Conservation (phyloP, 1,140 invertebrate species). For the Laupala kohalensis region DNA sequence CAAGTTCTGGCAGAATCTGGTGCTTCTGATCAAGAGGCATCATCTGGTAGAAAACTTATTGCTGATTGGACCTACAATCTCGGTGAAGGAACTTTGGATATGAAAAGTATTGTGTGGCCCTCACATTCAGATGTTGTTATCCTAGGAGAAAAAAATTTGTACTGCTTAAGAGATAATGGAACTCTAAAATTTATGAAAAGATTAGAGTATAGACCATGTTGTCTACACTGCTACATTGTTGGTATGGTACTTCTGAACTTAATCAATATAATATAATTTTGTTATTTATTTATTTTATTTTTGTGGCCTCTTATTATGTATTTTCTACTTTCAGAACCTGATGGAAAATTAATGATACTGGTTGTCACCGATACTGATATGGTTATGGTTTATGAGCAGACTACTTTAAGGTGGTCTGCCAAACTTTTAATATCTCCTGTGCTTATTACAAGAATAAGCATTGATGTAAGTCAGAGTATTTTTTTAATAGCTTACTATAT, state of each 20-base stretch:
- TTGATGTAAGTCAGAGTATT: too few relatives aligned
- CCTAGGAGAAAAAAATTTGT: conserved; percentile 58
- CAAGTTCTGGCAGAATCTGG: conserved; percentile 44
- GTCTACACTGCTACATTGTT: conserved; percentile 22
- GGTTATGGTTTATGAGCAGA: conserved; percentile 63
- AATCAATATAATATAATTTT: neutral
- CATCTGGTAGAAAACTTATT: conserved; percentile 36
- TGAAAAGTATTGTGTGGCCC: conserved; percentile 40
- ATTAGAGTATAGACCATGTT: conserved; percentile 64
- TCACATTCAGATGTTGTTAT: conserved; percentile 47
- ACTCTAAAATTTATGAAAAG: conserved; percentile 62
- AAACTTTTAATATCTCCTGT: conserved; percentile 35
- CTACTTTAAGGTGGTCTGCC: conserved; percentile 71
- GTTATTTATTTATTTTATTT: neutral
- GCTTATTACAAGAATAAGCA: neutral
- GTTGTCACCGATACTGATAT: conserved; percentile 56
- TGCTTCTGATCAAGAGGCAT: conserved; percentile 32
- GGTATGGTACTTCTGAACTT: too few relatives aligned
- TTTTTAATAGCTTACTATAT: too few relatives aligned
- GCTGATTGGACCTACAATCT: conserved; percentile 65
- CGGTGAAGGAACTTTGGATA: conserved; percentile 56
- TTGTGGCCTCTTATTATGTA: neutral
- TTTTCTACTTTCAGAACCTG: conserved; percentile 34
- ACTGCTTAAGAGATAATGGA: conserved; percentile 61
- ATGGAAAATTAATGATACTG: conserved; percentile 46